Conservation (phyloP, 2,797 vertebrate species). For the Agapornis canus region DNA sequence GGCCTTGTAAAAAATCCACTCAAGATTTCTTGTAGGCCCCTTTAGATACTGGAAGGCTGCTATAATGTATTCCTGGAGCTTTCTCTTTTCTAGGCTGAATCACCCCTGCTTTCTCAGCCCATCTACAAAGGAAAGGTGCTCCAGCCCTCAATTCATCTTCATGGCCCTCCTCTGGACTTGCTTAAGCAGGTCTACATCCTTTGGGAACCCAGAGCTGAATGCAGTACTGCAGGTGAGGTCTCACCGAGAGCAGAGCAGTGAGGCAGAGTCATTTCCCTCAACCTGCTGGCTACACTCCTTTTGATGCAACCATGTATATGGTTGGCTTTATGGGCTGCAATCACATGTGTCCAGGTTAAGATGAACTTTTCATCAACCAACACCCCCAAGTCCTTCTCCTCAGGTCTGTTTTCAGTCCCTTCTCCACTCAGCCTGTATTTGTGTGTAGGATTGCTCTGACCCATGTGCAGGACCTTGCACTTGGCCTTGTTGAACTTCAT, state of each 20-base stretch:
- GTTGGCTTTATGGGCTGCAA: neutral
- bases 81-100: neutral
- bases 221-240: neutral
- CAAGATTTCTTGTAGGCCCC: neutral
- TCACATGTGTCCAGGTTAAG: neutral
- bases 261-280: neutral
- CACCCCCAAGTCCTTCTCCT: neutral
- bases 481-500: neutral
- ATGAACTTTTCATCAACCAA: neutral
- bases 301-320: neutral
- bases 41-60: neutral
- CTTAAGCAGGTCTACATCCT: neutral
- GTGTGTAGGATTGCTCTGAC: neutral
- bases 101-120: neutral
- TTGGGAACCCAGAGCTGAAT: neutral
- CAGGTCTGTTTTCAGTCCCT: neutral
- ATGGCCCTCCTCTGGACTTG: neutral
- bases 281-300: neutral
- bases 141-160: neutral
- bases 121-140: neutral
- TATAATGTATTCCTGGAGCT: neutral
- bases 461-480: neutral
- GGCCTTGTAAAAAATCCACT: neutral
- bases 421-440: neutral
- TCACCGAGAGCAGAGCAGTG: neutral